Evolutionary conservation across 2,797 vertebrate genomes (phyloP).

Genomic region (Sternarchorhynchus goeldii): DNA sequence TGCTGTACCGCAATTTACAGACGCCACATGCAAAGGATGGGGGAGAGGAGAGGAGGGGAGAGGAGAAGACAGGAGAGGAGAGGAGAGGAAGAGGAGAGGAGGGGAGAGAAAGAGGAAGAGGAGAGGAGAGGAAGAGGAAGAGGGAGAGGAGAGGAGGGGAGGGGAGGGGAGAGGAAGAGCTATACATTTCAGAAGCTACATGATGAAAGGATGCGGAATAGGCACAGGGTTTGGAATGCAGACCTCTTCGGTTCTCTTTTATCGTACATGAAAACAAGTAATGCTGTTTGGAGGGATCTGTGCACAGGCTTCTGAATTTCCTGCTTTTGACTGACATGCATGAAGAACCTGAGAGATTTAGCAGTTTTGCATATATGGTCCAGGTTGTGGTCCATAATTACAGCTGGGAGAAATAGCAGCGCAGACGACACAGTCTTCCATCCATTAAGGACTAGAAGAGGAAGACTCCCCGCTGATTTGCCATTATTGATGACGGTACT

Average conservation of each 20-base stretch:
- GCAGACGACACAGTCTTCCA: constrained; percentile 10
- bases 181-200: constrained; percentile 57
- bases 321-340: constrained; percentile 52
- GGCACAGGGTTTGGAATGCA: constrained; percentile 63
- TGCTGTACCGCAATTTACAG: constrained; percentile 78
- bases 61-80: constrained; percentile 70
- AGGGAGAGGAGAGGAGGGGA: no score
- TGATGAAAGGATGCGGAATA: constrained; percentile 72
- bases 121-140: no score
- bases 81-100: no score
- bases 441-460: constrained; percentile 39
- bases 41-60: constrained; percentile 50
- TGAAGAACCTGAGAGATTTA: constrained; percentile 7
- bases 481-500: constrained; percentile 33
- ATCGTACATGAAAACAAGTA: constrained; percentile 65
- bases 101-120: constrained; percentile 72
- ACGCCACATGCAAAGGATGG: constrained; percentile 73
- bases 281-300: constrained; percentile 62
- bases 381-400: constrained; percentile 33
- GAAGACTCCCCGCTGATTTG: constrained; percentile 36
- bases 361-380: background rate
- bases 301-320: constrained; percentile 62
- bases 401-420: constrained; percentile 21
- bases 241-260: constrained; percentile 71
- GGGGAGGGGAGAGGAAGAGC: constrained; percentile 52